Conservation (phyloP, 2,113 vertebrate genomes). For the Scomber scombrus region DNA sequence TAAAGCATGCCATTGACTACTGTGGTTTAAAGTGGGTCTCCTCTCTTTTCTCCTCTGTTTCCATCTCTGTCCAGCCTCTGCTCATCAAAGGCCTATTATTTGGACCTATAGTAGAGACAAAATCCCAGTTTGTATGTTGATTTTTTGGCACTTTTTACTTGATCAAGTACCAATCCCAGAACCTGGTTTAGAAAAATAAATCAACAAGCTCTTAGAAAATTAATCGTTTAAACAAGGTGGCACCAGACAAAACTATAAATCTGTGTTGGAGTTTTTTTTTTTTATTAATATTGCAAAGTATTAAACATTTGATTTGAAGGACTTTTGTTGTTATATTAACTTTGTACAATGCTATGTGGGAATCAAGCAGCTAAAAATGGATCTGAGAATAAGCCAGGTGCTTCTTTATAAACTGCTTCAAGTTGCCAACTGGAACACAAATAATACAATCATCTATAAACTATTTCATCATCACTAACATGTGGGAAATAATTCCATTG, state of each 20-base stretch:
- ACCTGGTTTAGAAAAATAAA: background rate
- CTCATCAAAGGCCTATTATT: conserved; percentile 67
- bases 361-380: conserved; percentile 85
- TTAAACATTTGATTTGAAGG: conserved; percentile 11
- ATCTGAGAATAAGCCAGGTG: conserved; percentile 82
- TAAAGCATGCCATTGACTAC: conserved; percentile 78
- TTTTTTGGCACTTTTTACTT: background rate
- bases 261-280: background rate
- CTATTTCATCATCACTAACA: conserved; percentile 59
- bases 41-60: conserved; percentile 66
- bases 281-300: too few relatives aligned
- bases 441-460: conserved; percentile 55
- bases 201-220: background rate
- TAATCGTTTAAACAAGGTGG: background rate
- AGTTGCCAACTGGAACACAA: conserved; percentile 77
- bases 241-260: conserved; percentile 12
- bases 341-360: background rate
- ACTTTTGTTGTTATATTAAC: conserved; percentile 5
- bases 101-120: conserved; percentile 26
- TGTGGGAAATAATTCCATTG: conserved; percentile 45
- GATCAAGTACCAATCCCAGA: conserved; percentile 14
- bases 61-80: conserved; percentile 54
- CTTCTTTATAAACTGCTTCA: conserved; percentile 84
- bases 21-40: conserved; percentile 76
- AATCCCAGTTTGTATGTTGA: conserved; percentile 7